These are phyloP conservation scores for Gymnobelideus leadbeateri DNA, from an alignment of 2,113 vertebrate genomes.

Conservation along the genomic window DNA sequence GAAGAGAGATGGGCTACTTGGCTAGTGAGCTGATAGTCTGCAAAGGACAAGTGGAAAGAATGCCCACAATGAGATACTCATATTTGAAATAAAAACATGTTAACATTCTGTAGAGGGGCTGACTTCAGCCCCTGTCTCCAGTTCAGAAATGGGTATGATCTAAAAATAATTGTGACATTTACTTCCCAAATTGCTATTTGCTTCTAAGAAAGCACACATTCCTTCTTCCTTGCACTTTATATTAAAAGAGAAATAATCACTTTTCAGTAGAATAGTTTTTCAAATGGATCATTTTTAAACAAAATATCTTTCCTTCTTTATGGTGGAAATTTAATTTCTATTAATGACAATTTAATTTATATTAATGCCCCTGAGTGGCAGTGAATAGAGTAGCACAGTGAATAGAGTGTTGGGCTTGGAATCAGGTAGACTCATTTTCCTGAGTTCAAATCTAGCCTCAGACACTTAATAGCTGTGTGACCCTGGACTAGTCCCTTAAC, in stretches of 20 bases:
- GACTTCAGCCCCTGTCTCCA: background rate
- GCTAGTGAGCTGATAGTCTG: background rate
- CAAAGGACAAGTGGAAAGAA: accelerated
- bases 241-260: slow-evolving; percentile 42
- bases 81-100: background rate
- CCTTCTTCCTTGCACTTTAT: slow-evolving; percentile 38
- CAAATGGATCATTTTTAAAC: slow-evolving; percentile 37
- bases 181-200: slow-evolving; percentile 56
- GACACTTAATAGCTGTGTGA: too few species aligned
- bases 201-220: slow-evolving; percentile 58
- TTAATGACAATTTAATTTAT: background rate
- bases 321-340: slow-evolving; percentile 35
- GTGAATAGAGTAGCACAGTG: too few species aligned
- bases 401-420: too few species aligned
- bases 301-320: slow-evolving; percentile 26
- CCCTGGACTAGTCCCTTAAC: too few species aligned
- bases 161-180: slow-evolving; percentile 61
- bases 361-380: too few species aligned
- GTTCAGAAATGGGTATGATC: slow-evolving; percentile 29
- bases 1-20: background rate
- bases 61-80: accelerated
- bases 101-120: background rate
- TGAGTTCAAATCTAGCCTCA: too few species aligned
- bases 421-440: too few species aligned
- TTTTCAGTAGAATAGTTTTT: slow-evolving; percentile 34